Base-by-base conservation (phyloP, 2,113 vertebrate species). In the Hyperopisus bebe region DNA sequence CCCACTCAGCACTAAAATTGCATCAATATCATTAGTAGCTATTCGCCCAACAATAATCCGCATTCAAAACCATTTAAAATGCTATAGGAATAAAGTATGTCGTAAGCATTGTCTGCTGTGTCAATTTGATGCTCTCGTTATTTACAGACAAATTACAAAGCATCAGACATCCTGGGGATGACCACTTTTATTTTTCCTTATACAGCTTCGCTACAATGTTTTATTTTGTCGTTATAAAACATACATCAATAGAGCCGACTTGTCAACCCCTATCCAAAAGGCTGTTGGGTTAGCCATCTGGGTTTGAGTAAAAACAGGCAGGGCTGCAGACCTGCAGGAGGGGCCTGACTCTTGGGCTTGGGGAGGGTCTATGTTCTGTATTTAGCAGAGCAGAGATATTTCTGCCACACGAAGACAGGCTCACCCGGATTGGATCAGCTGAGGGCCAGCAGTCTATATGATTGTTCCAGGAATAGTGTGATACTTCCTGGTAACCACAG, bases 21-120 rank as follows among this genome's bases (percentile, higher is more conserved):
- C 91, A 84, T 19, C 80, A 74, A 91, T 85, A 86, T 55, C 86
- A 90, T 87, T 90, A 87, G n/a, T 48, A 50, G 47, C 83, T 86
- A 15, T 46, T 48, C 47, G 4, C 9, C 13, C 24, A 48, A 44
- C 39, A 53, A 46, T 89, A 89, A 66, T 44, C 55, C 19, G 2
- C 51, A 66, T n/a, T 88, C 19, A 66, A 88, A 74, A 31, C 87
- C n/a, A 42, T 47, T 70, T 74, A n/a, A 88, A 88, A 62, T 62
- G 42, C 11, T 24, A 66, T n/a, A 47, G 82, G 15, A 84, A 84
- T 84, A 24, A 44, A 44, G 80, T 10, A 66, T 27, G n/a, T 27
- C 9, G 2, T 66, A 66, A 66, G n/a, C 74, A 80, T 80, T 80
- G 74, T 80, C 35, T 17, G 39, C 74, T 1, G 0, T 80, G 74